Conservation (phyloP, 2,888 invertebrate species). For the Microctonus hyperodae region DNA sequence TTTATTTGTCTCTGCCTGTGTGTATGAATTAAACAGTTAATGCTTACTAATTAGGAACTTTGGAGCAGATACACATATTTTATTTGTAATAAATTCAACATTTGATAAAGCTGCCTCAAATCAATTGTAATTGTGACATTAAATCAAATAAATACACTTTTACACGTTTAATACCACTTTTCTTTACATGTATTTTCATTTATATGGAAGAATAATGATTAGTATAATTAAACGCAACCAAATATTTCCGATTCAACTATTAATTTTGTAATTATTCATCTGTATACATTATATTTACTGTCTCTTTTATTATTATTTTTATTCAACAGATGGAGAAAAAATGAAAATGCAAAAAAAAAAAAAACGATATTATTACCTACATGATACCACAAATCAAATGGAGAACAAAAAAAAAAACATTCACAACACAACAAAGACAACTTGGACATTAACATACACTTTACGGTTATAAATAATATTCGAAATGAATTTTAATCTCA, state of each 20-base stretch:
- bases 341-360: too few relatives aligned
- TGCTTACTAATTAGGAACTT: slow-evolving; percentile 26
- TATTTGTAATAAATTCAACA: slow-evolving; percentile 16
- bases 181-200: background rate
- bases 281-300: background rate
- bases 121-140: slow-evolving; percentile 1
- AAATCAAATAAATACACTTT: background rate
- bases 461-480: slow-evolving; percentile 39
- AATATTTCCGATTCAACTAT: background rate
- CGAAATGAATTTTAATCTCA: slow-evolving; percentile 35
- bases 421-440: too few relatives aligned
- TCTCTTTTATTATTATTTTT: background rate
- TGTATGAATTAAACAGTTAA: slow-evolving; percentile 25
- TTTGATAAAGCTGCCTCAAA: slow-evolving; percentile 20
- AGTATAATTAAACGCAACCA: background rate
- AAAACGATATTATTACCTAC: background rate
- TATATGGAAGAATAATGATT: background rate
- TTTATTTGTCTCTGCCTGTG: slow-evolving; percentile 21
- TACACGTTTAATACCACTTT: background rate
- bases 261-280: background rate
- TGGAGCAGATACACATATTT: background rate
- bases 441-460: background rate
- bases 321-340: background rate
- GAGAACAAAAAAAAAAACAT: background rate
- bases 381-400: background rate